These are phyloP conservation scores for Pteronura brasiliensis DNA, from an alignment of 2,113 vertebrate genomes.

Conservation along the genomic window DNA sequence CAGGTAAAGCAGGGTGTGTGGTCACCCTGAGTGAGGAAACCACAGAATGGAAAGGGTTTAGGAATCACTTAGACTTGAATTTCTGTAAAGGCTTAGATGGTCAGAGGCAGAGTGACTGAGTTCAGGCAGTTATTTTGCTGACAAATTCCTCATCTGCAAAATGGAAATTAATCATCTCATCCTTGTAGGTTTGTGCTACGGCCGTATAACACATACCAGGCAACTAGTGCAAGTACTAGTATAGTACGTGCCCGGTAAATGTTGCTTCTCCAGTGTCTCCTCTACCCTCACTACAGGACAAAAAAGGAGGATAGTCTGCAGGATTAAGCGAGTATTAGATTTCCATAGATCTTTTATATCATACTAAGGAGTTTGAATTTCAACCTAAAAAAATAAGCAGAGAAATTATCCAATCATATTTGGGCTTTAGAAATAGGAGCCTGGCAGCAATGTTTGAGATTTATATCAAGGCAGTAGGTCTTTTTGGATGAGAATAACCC, in stretches of 20 bases:
- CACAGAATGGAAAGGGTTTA: not conserved
- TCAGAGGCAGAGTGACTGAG: not conserved
- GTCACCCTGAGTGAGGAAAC: not conserved
- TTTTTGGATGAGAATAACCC: not conserved
- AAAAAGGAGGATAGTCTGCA: not conserved
- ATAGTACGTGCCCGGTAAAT: not conserved
- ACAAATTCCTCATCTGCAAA: not conserved
- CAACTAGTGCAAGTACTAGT: not conserved
- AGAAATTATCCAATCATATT: not conserved
- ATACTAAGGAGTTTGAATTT: slow-evolving; percentile 7
- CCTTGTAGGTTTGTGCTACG: not conserved
- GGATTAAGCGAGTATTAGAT: not conserved
- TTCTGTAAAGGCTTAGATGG: not conserved
- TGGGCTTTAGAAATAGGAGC: not conserved
- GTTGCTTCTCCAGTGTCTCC: not conserved
- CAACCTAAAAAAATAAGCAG: not conserved
- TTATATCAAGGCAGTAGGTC: not conserved
- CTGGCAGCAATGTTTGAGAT: not conserved
- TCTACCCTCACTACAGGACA: not conserved
- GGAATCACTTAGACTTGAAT: not conserved
- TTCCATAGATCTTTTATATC: not conserved
- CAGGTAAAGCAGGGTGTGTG: not conserved
- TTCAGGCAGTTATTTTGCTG: not conserved
- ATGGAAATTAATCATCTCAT: not conserved
- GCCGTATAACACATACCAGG: not conserved